Conservation (phyloP, 2,888 invertebrate species). For the Drosophila kambysellisi region DNA sequence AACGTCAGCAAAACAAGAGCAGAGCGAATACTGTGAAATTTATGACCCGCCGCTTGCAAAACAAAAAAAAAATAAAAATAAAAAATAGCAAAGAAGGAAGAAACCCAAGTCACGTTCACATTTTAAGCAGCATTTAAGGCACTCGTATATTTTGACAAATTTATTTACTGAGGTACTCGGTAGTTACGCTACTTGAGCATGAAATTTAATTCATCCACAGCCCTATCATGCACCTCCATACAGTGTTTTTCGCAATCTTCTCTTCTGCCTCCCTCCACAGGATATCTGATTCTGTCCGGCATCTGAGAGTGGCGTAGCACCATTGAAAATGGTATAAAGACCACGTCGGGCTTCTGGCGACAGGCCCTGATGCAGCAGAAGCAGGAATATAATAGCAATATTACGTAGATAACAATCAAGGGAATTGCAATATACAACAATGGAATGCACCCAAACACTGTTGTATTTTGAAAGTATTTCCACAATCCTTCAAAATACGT, state of each 20-base stretch:
- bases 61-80: not conserved
- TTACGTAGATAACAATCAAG: not conserved
- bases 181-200: constrained; percentile 27
- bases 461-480: not conserved
- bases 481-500: not conserved
- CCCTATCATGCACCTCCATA: not conserved
- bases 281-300: not conserved
- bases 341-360: constrained; percentile 3
- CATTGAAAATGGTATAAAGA: constrained; percentile 1
- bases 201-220: constrained; percentile 4
- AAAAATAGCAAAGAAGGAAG: not conserved
- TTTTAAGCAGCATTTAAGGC: constrained; percentile 47
- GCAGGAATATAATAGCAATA: constrained; percentile 2
- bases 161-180: constrained; percentile 41
- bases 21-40: constrained; percentile 54
- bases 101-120: constrained; percentile 50
- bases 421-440: constrained; percentile 24
- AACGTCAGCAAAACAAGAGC: constrained; percentile 64
- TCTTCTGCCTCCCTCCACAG: fast-evolving
- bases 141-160: constrained; percentile 32
- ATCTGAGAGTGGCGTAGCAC: not conserved
- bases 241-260: not conserved
- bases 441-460: constrained; percentile 1
- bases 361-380: constrained; percentile 11
- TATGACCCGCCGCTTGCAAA: constrained; percentile 49